Base-by-base conservation (phyloP, 2,113 vertebrate species). In the Deroptyus accipitrinus region DNA sequence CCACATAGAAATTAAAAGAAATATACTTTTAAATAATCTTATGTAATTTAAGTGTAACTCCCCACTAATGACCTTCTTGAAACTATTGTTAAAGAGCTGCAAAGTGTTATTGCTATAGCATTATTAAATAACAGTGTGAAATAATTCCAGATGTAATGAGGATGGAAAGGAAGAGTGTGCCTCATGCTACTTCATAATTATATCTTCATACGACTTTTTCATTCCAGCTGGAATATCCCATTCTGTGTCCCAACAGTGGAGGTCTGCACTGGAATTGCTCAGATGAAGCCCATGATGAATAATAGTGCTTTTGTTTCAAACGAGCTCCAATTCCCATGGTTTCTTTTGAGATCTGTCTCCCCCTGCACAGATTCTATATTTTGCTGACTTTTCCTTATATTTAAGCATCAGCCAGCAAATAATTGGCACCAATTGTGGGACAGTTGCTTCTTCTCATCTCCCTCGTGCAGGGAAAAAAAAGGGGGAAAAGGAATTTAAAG, bases 361-460 rank as follows among this genome's bases (percentile, higher is more conserved):
- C 77, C 35, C 67, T 90, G 74, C 92, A 91, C 59, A 88, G 84
- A 91, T 49, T 85, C 78, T 93, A 67, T 67, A 94, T 93, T 95
- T 95, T 96, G 68, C 88, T 95, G 91, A 92, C 78, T 95, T 95
- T 90, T 93, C 78, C 83, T 77, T 95, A 86, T 14, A 93, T 84
- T 88, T 64, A 83, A 87, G 74, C 8, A 1, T 81, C 67, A 93
- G 90, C 86, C 88, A 96, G 92, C 1, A 5, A 92, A 88, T 55
- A 95, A 86, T 62, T 94, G 94, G 95, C 96, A 97, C 80, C 88
- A 94, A 76, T 35, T 91, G 88, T 87, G 89, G 90, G 93, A 94
- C 92, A 66, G 91, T 84, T 86, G 68, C 70, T 76, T 87, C 67
- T 83, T 55, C 84, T 44, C 86, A 63, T 86, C 49, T 77, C 59